A percentile compares a stretch with the other conserved stretches of the same genome.
These are phyloP conservation scores for Caenorhabditis sulstoni DNA, from an alignment of 2,888 invertebrate genomes.

Conservation along the genomic window DNA sequence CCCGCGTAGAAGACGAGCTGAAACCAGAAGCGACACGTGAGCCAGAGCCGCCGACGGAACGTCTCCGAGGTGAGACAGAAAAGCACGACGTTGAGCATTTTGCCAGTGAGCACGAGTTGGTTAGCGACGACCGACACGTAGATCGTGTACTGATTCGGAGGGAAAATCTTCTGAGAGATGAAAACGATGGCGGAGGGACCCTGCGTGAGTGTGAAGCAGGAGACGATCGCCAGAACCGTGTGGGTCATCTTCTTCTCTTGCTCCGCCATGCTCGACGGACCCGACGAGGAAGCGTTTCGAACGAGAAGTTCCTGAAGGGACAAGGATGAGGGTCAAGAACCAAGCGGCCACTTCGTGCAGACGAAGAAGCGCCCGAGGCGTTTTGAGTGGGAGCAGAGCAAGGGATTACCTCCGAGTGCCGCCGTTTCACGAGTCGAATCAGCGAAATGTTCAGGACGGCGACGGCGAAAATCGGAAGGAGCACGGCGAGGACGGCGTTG, in stretches of 20 bases:
- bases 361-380: conserved; percentile 12
- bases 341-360: conserved; percentile 6
- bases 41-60: conserved; percentile 73
- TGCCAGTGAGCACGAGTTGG: conserved; percentile 70
- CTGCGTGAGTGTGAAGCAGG: conserved; percentile 72
- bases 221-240: conserved; percentile 70
- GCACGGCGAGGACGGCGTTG: conserved; percentile 64
- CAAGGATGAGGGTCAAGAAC: background rate
- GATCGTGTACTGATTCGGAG: conserved; percentile 53
- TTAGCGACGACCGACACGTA: conserved; percentile 64
- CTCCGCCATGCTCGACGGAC: conserved; percentile 59
- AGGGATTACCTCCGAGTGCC: conserved; percentile 64
- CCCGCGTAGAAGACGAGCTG: conserved; percentile 55
- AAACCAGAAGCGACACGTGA: conserved; percentile 65
- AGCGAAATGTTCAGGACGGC: conserved; percentile 68
- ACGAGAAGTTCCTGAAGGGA: conserved; percentile 62
- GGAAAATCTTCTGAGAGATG: conserved; percentile 58
- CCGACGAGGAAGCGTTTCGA: conserved; percentile 48
- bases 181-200: conserved; percentile 67
- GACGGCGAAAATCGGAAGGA: conserved; percentile 68
- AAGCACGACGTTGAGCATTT: conserved; percentile 78
- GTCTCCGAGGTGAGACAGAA: conserved; percentile 77
- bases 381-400: conserved; percentile 29
- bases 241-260: conserved; percentile 73
- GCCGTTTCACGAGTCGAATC: conserved; percentile 66